Base-by-base conservation (phyloP, 1,140 invertebrate species). In the Bacillus rossius region DNA sequence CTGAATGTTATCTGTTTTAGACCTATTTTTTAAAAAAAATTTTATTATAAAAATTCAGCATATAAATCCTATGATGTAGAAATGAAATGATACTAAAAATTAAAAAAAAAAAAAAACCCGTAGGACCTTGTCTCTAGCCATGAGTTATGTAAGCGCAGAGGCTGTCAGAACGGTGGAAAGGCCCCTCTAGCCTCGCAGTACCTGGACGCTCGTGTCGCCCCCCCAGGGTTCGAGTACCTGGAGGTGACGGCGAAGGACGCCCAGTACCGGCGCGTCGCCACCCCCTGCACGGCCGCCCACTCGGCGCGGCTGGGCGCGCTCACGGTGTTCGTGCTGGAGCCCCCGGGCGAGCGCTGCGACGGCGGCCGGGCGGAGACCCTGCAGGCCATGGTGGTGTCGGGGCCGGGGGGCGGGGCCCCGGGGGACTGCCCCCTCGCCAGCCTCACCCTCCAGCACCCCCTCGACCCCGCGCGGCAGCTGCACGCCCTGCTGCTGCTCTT, bases 401-500 rank as follows among this genome's bases (percentile, higher is more conserved):
- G 81, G 5, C 81, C 80, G 25, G 81, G 82, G 16, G 7, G 17
- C 5, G 0, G 16, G 3, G 10, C 13, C 53, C 52, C 45, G 56
- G 54, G n/a, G 51, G 49, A 25, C 50, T 5, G 17, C 14, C 67
- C 72, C 38, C 66, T 67, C 23, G 19, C 73, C 19, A 66, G 60
- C n/a, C 63, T 71, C 26, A 76, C 80, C 0, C 59, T 81, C 38
- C 83, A 85, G 64, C 76, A 77, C 68, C 80, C 84, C 7, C 71
- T 78, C 62, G 68, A 77, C 62, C 67, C 72, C 19, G 65, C 69
- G 16, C 64, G 67, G 25, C 73, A 78, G 47, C 66, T 71, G 61
- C 77, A 82, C 68, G 78, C 82, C 16, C 74, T 80, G 10, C 67
- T 86, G 34, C 59, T 85, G 2, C 76, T 80, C 2, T 75, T 85